Percentiles rank a stretch among this genome's conserved stretches.
Conservation (phyloP, 2,888 invertebrate species). For the Campopleginae sp. region DNA sequence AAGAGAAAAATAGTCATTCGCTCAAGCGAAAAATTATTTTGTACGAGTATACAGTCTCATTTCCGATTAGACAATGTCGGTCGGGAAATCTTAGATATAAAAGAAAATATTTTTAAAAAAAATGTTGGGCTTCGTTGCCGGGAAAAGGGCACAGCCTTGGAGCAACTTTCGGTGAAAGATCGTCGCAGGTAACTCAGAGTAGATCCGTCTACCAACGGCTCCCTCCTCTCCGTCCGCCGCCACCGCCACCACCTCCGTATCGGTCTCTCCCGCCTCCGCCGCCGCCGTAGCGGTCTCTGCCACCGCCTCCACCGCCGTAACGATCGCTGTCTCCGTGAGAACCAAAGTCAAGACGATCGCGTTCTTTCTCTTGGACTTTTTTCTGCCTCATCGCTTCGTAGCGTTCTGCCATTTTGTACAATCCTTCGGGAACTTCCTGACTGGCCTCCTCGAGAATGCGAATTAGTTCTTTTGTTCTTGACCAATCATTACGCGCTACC, state of each 20-base stretch:
- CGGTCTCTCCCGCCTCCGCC: constrained; percentile 67
- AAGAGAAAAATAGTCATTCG: background rate
- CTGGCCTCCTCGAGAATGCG: constrained; percentile 94
- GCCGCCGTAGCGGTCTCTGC: constrained; percentile 54
- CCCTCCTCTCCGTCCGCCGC: constrained; percentile 49
- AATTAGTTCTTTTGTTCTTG: constrained; percentile 92
- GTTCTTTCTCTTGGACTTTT: constrained; percentile 86
- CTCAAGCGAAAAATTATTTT: background rate
- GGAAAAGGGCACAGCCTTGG: constrained; percentile 26
- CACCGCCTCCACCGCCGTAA: constrained; percentile 67
- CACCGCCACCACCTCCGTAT: constrained; percentile 10
- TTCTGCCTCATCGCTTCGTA: constrained; percentile 89
- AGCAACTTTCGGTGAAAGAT: constrained; percentile 40
- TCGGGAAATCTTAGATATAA: background rate
- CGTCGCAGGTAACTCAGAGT: background rate
- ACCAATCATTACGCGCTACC: constrained; percentile 93
- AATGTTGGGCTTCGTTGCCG: background rate
- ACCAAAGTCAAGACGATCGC: constrained; percentile 83
- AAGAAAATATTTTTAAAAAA: background rate
- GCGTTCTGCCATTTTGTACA: constrained; percentile 91
- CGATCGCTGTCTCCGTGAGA: constrained; percentile 75
- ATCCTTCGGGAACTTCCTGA: constrained; percentile 91
- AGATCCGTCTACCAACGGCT: constrained; percentile 50
- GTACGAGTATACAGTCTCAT: background rate
- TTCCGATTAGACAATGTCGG: background rate